Conservation (phyloP, 1,140 invertebrate genomes). For the Prorops nasuta region DNA sequence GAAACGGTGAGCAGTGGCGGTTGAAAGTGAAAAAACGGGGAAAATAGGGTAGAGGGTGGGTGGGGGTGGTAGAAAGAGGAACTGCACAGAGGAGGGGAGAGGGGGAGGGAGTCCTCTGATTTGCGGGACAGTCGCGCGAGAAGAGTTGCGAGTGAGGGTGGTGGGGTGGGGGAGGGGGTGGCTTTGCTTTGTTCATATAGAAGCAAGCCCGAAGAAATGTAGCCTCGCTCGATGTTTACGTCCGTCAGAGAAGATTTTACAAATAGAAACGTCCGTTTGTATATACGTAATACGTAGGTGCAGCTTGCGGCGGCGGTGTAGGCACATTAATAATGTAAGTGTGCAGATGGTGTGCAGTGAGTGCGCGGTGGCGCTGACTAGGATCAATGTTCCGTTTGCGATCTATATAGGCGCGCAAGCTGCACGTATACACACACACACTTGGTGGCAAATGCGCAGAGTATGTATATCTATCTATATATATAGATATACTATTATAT, state of each 20-base stretch:
- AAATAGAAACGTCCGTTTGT: constrained; percentile 8
- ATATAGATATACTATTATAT: no score
- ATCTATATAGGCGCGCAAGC: constrained; percentile 20
- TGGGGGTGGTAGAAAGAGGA: no score
- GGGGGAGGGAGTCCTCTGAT: no score
- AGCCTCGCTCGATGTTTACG: neutral
- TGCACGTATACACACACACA: neutral
- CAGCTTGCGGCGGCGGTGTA: constrained; percentile 26
- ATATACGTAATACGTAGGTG: constrained; percentile 9
- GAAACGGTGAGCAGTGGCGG: no score
- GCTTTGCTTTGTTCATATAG: neutral
- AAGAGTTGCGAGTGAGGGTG: no score
- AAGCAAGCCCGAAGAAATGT: neutral
- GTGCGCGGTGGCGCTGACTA: constrained; percentile 31
- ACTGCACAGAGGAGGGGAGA: no score
- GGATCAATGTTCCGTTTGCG: constrained; percentile 43
- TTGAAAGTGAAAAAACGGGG: no score
- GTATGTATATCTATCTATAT: no score
- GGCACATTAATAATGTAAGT: constrained; percentile 51
- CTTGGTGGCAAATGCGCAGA: no score
- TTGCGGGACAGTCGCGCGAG: no score
- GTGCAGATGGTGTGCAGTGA: constrained; percentile 41
- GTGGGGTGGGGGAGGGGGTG: no score
- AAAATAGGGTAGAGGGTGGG: no score
- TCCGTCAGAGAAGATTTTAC: neutral